Evolutionary conservation across 2,888 invertebrate species (phyloP).

Genomic region (Acanthacorydalis orientalis): DNA sequence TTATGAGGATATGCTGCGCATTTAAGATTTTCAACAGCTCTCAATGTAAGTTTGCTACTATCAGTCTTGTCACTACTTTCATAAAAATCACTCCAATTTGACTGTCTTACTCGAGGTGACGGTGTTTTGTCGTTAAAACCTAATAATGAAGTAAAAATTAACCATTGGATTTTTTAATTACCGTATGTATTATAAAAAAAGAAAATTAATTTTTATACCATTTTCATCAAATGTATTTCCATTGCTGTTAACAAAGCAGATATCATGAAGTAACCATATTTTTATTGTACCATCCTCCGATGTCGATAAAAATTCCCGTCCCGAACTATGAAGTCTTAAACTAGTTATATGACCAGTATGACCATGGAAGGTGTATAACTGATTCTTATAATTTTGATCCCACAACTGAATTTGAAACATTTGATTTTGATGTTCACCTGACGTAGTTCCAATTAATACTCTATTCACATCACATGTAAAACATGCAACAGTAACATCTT

Average conservation of each 20-base stretch:
- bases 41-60: conserved; percentile 9
- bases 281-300: conserved; percentile 38
- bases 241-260: conserved; percentile 8
- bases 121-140: conserved; percentile 11
- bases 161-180: too few species aligned
- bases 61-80: conserved; percentile 15
- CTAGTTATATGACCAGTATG: conserved; percentile 29
- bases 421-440: conserved; percentile 19
- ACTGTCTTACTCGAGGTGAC: conserved; percentile 22
- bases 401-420: conserved; percentile 31
- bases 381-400: conserved; percentile 35
- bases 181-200: neutral
- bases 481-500: conserved; percentile 35
- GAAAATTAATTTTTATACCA: conserved; percentile 12
- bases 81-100: conserved; percentile 19
- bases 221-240: conserved; percentile 13
- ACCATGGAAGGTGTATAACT: conserved; percentile 31
- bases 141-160: too few species aligned
- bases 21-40: conserved; percentile 6
- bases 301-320: conserved; percentile 38
- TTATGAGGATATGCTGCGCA: conserved; percentile 9
- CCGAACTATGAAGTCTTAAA: conserved; percentile 32
- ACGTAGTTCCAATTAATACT: conserved; percentile 29
- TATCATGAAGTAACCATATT: conserved; percentile 34
- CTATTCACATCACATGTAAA: conserved; percentile 30